These are phyloP conservation scores for Suncus etruscus DNA, from an alignment of 2,113 vertebrate species.

Conservation along the genomic window DNA sequence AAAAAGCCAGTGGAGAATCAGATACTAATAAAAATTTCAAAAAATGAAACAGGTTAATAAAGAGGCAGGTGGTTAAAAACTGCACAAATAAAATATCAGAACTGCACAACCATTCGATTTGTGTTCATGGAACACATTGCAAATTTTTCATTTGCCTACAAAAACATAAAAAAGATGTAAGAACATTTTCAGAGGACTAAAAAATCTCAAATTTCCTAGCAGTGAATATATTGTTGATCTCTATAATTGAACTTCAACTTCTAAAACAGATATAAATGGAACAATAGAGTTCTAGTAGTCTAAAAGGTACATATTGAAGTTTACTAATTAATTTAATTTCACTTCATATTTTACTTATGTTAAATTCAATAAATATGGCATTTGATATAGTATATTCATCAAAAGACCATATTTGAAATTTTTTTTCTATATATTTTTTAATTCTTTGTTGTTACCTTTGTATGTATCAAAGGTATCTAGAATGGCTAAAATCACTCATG, in stretches of 20 bases:
- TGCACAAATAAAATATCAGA: not conserved
- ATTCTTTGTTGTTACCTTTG: not conserved
- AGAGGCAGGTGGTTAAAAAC: not conserved
- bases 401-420: no score
- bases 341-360: not conserved
- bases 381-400: not conserved
- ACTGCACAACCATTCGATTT: not conserved
- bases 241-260: not conserved
- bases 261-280: not conserved
- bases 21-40: not conserved
- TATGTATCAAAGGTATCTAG: not conserved
- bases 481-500: not conserved
- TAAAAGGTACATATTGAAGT: not conserved
- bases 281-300: not conserved
- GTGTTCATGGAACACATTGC: not conserved
- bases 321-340: not conserved
- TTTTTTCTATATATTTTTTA: not conserved
- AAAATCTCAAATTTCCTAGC: not conserved
- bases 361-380: conserved; percentile 12
- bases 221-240: not conserved
- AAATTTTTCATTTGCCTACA: not conserved
- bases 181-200: not conserved
- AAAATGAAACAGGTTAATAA: not conserved
- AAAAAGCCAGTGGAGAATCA: not conserved
- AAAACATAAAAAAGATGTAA: not conserved